Evolutionary conservation across 1,140 invertebrate species (phyloP).

Genomic region (Plutomurus gul): DNA sequence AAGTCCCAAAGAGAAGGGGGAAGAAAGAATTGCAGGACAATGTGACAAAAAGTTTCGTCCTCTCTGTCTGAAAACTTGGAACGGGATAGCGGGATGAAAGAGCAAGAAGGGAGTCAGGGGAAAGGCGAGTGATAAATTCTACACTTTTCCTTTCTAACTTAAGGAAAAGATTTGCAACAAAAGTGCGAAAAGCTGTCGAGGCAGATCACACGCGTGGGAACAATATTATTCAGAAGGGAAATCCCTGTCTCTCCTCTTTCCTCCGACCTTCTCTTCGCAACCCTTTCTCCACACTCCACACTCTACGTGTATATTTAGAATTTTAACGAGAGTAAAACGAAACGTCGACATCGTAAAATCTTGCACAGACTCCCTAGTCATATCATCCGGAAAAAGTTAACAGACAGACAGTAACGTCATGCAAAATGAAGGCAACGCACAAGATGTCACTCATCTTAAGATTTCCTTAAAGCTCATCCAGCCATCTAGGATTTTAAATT

Average conservation of each 20-base stretch:
- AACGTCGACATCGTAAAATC: slow-evolving; percentile 12
- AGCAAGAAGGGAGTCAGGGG: background rate
- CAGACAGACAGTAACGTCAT: background rate
- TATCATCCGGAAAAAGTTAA: too few species aligned
- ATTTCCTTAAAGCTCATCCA: too few species aligned
- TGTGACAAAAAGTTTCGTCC: slow-evolving; percentile 16
- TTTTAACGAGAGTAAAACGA: background rate
- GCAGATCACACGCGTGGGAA: slow-evolving; percentile 51
- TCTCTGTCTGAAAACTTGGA: background rate
- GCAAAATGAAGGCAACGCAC: background rate
- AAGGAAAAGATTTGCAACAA: slow-evolving; percentile 46
- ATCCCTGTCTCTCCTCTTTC: background rate
- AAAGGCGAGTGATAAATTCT: slow-evolving; percentile 46
- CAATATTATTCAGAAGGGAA: slow-evolving; percentile 51
- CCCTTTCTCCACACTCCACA: background rate
- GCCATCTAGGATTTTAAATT: too few species aligned
- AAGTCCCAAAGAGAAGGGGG: background rate
- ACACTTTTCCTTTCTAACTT: slow-evolving; percentile 36
- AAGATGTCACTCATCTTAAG: too few species aligned
- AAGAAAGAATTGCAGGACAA: background rate
- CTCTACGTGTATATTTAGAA: background rate
- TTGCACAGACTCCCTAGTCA: too few species aligned
- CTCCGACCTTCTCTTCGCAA: too few species aligned
- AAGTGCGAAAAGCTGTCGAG: slow-evolving; percentile 50
- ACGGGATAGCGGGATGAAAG: background rate